Evolutionary conservation across 2,888 invertebrate species (phyloP), one percentile per base, ranked within the genome.

Genomic region (Caenorhabditis imperialis): DNA sequence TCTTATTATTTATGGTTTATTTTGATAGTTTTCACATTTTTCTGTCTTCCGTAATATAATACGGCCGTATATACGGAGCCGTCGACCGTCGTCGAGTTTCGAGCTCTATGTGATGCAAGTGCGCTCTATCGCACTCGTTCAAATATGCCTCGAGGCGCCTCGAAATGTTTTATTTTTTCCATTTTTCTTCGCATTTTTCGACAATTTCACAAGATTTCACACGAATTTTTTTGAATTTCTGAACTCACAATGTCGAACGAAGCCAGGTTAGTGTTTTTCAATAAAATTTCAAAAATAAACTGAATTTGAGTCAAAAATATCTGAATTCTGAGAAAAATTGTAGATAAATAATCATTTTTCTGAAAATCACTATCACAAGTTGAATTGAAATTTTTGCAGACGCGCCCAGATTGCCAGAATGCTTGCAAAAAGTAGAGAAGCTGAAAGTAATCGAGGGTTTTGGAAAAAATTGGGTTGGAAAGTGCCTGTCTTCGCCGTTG

Each of bases 321-420:
- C 10, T 30, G n/a, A 30, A 6, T 30, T 10, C 30, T 10, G 30
- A 7, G 30, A 30, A 30, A n/a, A n/a, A n/a, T n/a, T n/a, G n/a
- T n/a, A n/a, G n/a, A n/a, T n/a, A n/a, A n/a, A n/a, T n/a, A n/a
- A n/a, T n/a, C n/a, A n/a, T n/a, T n/a, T n/a, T n/a, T n/a, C n/a
- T n/a, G n/a, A n/a, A n/a, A n/a, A n/a, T n/a, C n/a, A n/a, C n/a
- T n/a, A n/a, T n/a, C n/a, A n/a, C n/a, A n/a, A n/a, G n/a, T n/a
- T n/a, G n/a, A n/a, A n/a, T n/a, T n/a, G n/a, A n/a, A n/a, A 48
- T 16, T 10, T 30, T 14, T 2, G 10, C 69, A 82, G 82, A 78
- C 63, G 75, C 8, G 79, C 73, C 27, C 27, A 80, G 70, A 67
- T 82, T 20, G 63, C 70, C 8, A 25, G 58, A 40, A 82, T 82